Percentiles rank a stretch among this genome's conserved stretches.
phyloP scores from a whole-genome alignment of 2,797 vertebrate genomes.

The Hemibagrus guttatus region DNA sequence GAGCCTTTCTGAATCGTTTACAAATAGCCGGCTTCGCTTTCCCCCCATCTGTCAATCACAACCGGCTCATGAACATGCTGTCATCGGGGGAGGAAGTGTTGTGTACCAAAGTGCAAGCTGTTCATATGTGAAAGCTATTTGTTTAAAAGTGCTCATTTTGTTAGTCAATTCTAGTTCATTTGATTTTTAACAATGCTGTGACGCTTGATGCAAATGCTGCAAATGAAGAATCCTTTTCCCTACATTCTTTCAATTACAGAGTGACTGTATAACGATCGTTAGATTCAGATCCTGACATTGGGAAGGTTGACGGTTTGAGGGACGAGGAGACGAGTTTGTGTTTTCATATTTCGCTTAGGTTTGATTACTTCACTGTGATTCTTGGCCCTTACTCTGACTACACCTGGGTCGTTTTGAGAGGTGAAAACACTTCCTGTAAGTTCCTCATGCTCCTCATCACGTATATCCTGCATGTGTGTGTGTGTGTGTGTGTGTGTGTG shows the following conservation, averaged over 20 bases:
- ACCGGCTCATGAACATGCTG: neutral
- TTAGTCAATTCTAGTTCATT: neutral
- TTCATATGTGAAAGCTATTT: neutral
- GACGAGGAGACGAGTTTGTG: neutral
- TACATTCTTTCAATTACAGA: too few species aligned
- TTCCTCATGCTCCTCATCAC: neutral
- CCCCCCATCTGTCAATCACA: neutral
- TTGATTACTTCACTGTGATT: neutral
- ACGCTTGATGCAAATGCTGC: neutral
- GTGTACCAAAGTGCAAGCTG: too few species aligned
- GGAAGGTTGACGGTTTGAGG: neutral
- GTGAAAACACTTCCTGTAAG: conserved; percentile 36
- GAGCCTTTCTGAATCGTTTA: neutral
- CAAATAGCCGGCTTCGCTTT: neutral
- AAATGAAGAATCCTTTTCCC: neutral
- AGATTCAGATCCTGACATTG: accelerated
- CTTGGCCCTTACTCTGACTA: neutral
- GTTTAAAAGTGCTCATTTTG: neutral
- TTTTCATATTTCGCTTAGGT: neutral
- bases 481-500: neutral
- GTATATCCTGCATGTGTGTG: neutral
- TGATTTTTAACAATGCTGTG: neutral
- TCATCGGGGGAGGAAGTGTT: too few species aligned
- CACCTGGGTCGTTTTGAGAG: conserved; percentile 29
- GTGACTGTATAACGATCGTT: neutral